Evolutionary conservation across 2,113 vertebrate genomes (phyloP).

Genomic region (Rattus norvegicus): GRCr8 NC_086021.1:112666001-112666500

Average conservation of each 20-base stretch:
- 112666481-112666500: background rate
- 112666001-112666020: background rate
- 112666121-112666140: background rate
- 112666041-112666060: background rate
- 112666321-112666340: background rate
- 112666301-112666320: background rate
- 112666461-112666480: background rate
- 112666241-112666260: background rate
- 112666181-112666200: background rate
- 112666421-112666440: background rate
- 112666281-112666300: conserved; percentile 38
- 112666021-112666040: background rate
- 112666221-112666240: background rate
- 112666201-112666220: background rate
- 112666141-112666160: background rate
- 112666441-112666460: background rate
- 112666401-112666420: background rate
- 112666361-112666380: background rate
- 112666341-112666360: background rate
- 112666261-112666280: background rate
- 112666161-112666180: background rate
- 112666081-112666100: background rate
- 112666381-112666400: background rate
- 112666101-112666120: background rate
- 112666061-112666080: background rate